Evolutionary conservation across 2,888 invertebrate species (phyloP).

Genomic region (Eupelmus urozonus): DNA sequence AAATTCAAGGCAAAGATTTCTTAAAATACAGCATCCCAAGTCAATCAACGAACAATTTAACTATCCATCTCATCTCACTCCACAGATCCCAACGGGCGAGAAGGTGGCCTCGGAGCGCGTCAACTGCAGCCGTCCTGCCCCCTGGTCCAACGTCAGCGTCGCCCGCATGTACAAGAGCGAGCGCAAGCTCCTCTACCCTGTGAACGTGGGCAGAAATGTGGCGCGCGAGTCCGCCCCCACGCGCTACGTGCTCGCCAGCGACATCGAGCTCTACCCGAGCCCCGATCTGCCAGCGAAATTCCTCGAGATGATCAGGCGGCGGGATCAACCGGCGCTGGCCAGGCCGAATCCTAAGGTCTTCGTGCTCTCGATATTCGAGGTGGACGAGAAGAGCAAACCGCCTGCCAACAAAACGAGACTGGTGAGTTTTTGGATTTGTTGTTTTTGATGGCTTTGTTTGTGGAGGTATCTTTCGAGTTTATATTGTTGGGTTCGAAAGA

Average conservation of each 20-base stretch:
- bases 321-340: slow-evolving; percentile 82
- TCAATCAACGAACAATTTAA: no score
- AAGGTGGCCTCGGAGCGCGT: slow-evolving; percentile 82
- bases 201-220: slow-evolving; percentile 93
- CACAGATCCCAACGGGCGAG: slow-evolving; percentile 85
- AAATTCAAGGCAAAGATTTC: no score
- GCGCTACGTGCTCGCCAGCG: slow-evolving; percentile 90
- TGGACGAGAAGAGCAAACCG: slow-evolving; percentile 81
- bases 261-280: slow-evolving; percentile 94
- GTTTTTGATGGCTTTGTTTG: no score
- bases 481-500: no score
- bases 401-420: slow-evolving; percentile 74
- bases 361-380: slow-evolving; percentile 93
- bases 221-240: slow-evolving; percentile 90
- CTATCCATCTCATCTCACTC: no score
- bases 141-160: slow-evolving; percentile 83
- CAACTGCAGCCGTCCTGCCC: slow-evolving; percentile 86
- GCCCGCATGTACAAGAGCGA: slow-evolving; percentile 87
- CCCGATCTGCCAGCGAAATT: slow-evolving; percentile 89
- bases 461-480: no score
- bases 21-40: no score
- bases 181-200: slow-evolving; percentile 91
- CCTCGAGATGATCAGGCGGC: slow-evolving; percentile 90
- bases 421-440: slow-evolving; percentile 68
- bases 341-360: slow-evolving; percentile 86